Percentiles rank a stretch among this genome's conserved stretches.
phyloP scores from a whole-genome alignment of 2,888 invertebrate genomes.

The Pristionchus japonicus region DNA sequence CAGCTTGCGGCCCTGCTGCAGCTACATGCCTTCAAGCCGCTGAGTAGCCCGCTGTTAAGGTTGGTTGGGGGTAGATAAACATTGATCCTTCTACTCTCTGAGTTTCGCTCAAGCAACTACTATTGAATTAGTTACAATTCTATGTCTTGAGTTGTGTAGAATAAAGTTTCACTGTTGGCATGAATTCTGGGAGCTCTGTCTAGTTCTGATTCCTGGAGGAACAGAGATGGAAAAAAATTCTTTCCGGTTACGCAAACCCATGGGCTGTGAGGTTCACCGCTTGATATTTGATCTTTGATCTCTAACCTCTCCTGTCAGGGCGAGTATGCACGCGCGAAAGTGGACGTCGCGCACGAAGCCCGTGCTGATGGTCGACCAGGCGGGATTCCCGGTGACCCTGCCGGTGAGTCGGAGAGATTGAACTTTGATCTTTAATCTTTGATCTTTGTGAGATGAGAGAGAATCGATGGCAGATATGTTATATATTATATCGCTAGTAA shows the following conservation, averaged over 20 bases:
- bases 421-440: background rate
- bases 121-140: too few relatives aligned
- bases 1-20: conserved; percentile 26
- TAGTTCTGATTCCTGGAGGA: too few relatives aligned
- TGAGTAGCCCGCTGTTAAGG: conserved; percentile 46
- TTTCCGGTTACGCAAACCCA: too few relatives aligned
- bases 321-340: conserved; percentile 9
- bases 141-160: too few relatives aligned
- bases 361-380: conserved; percentile 53
- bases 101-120: too few relatives aligned
- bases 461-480: background rate
- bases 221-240: too few relatives aligned
- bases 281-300: background rate
- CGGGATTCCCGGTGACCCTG: conserved; percentile 58
- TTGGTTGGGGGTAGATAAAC: background rate
- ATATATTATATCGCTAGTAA: too few relatives aligned
- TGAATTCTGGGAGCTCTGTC: too few relatives aligned
- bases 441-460: too few relatives aligned
- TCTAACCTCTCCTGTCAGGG: background rate
- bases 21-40: conserved; percentile 49
- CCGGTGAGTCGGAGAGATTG: conserved; percentile 52
- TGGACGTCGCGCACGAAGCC: conserved; percentile 48
- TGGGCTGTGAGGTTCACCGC: too few relatives aligned
- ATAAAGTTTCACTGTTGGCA: too few relatives aligned
- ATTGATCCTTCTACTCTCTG: too few relatives aligned